Evolutionary conservation across 2,888 invertebrate species (phyloP), one percentile per base, ranked within the genome.

Genomic region (Electrophaes corylata): DNA sequence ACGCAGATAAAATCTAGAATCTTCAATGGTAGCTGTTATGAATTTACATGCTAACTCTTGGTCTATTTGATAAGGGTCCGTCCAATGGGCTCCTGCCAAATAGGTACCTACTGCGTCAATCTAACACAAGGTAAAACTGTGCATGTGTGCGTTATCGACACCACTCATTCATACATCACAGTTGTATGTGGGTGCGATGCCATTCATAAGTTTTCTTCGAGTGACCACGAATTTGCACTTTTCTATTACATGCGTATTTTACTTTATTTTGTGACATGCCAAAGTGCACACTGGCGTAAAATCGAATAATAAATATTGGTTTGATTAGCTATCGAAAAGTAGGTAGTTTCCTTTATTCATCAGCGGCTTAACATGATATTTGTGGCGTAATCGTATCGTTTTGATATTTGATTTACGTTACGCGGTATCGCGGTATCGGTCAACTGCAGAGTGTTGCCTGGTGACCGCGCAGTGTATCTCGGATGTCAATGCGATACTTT

Each of bases 161-260:
- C 59, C 64, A 66, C 70, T 71, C 78, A 75, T 77, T 76, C 75
- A 76, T 64, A 62, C 50, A 41, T 16, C 47, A 70, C 53, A 55
- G 47, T 50, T 62, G 58, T 63, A 64, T 65, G 66, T 65, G 65
- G 48, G 46, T 39, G 53, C 62, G 50, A 43, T 53, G 66, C 62
- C 78, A 78, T 78, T 78, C 77, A 79, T 75, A 60, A 44, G 56
- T 66, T 37, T 16, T 8, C 14, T 37, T 37, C 57, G 60, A 52
- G 58, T 64, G 51, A 23, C 65, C 60, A 70, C 61, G 49, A 6
- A 40, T 55, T 51, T 52, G 41, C 26, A 40, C 19, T 37, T 19
- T 33, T 5, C 26, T 26, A n/a, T n/a, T n/a, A n/a, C n/a, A n/a
- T n/a, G n/a, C n/a, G 46, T 44, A 19, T 12, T 12, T 6, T 10